phyloP scores from a whole-genome alignment of 1,140 invertebrate genomes.

The Tetragnatha versicolor region DNA sequence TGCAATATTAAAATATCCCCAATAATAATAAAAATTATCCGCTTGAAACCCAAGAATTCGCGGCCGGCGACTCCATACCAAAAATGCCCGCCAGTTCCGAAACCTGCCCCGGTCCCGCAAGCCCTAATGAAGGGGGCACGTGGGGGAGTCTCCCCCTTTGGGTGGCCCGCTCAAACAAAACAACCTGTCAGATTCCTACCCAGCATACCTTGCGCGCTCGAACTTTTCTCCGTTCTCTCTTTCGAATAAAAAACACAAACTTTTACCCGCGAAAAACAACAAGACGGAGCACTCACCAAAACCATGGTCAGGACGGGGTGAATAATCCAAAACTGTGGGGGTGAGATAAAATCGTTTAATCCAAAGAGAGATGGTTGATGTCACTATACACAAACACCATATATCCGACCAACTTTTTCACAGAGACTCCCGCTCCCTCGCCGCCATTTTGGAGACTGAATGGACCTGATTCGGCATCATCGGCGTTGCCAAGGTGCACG shows the following conservation, averaged over 20 bases:
- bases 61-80: too few species aligned
- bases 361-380: constrained; percentile 23
- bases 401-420: constrained; percentile 43
- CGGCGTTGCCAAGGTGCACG: constrained; percentile 25
- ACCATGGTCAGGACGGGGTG: constrained; percentile 22
- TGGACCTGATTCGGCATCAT: constrained; percentile 18
- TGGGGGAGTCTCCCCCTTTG: too few species aligned
- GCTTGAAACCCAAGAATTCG: too few species aligned
- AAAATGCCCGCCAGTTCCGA: too few species aligned
- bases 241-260: constrained; percentile 33
- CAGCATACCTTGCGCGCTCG: constrained; percentile 39
- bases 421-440: neutral
- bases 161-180: constrained; percentile 24
- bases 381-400: constrained; percentile 10
- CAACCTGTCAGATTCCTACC: constrained; percentile 52
- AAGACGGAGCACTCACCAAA: constrained; percentile 31
- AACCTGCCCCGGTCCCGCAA: too few species aligned
- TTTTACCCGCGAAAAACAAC: constrained; percentile 20
- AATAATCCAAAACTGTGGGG: constrained; percentile 35
- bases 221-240: constrained; percentile 26
- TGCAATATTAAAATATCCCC: too few species aligned
- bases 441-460: constrained; percentile 50
- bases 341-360: constrained; percentile 26
- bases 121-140: too few species aligned
- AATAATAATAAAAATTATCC: too few species aligned